Base-by-base conservation (phyloP, 2,888 invertebrate genomes). In the Xanthia icteritia region DNA sequence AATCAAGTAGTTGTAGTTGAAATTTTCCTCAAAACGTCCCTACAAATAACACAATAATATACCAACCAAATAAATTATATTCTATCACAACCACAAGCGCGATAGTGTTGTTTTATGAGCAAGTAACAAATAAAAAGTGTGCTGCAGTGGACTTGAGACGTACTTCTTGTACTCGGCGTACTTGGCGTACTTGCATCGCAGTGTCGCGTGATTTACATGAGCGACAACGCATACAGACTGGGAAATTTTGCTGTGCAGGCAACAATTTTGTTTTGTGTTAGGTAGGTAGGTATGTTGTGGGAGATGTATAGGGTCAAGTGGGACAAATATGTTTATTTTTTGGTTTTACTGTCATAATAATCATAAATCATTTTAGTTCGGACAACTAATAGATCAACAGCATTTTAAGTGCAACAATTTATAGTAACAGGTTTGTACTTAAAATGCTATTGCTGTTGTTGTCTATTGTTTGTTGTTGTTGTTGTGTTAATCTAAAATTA, bases 131-230 rank as follows among this genome's bases (percentile, higher is more conserved):
- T 89, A 90, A 89, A 88, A 86, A 86, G 82, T 86, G 76, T 79
- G 39, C 79, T 84, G 81, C 79, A 83, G 76, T 78, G 77, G 84
- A 85, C 82, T 79, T 68, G 73, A 83, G 85, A 76, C 83, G 56
- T 78, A 81, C 76, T 48, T 54, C 68, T 67, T 51, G 48, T 77
- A 76, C 56, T 66, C 36, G 42, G 0, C 20, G 51, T 54, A 75
- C 75, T 63, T 36, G 54, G 48, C 75, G 51, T 68, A 84, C 85
- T 86, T 76, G 84, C 74, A 73, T 86, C 88, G 88, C 89, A 89
- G 84, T 87, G 83, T 79, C 77, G 79, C 81, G 92, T 93, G 93
- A 93, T 93, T 93, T 93, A 93, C 91, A 91, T 88, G 86, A 91
- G 86, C 88, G 89, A 92, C 91, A 91, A 90, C 89, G 89, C 87